Evolutionary conservation across 2,888 invertebrate species (phyloP), one percentile per base, ranked within the genome.

Genomic region (Eledona agricola): DNA sequence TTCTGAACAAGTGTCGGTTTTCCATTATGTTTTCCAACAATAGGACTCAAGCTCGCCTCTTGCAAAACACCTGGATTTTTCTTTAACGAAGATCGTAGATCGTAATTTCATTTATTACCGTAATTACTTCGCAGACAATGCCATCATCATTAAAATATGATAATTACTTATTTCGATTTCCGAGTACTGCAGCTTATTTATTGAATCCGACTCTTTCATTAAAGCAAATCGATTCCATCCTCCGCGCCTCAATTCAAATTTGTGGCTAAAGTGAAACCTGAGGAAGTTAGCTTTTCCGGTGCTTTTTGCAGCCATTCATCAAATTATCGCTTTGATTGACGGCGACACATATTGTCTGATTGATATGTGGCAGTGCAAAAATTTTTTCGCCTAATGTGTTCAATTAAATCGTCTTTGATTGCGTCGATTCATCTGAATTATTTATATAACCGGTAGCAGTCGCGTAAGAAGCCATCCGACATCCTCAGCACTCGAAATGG

Each of bases 1-100:
- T 57, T 53, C 45, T 53, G 43, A 50, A 37, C 58, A 55, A 58
- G 54, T 59, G 54, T 43, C 37, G 40, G 43, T 50, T 32, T 47
- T 49, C 38, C 28, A 34, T 46, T 34, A 45, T 9, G 6, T 20
- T 26, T 22, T 20, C 9, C 16, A 47, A 47, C 47, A 47, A 47
- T 47, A 35, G 47, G n/a, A 25, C 11, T 32, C n/a, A 34, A 45
- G 34, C 32, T n/a, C 26, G 13, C 15, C 37, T 47, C 47, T 50
- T 50, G 49, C 49, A 50, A 50, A 50, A 50, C 40, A 34, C 34
- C 16, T 26, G 11, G 10, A 20, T 50, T 47, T 47, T 47, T 29
- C 5, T 7, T 10, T 34, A 46, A 34, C 11, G 13, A 47, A 26
- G 34, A 46, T 42, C n/a, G 15, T 2, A 7, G 9, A 6, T 26